Percentiles rank a stretch among this genome's conserved stretches.
Conservation (phyloP, 2,113 vertebrate species). For the Nesoenas mayeri region DNA sequence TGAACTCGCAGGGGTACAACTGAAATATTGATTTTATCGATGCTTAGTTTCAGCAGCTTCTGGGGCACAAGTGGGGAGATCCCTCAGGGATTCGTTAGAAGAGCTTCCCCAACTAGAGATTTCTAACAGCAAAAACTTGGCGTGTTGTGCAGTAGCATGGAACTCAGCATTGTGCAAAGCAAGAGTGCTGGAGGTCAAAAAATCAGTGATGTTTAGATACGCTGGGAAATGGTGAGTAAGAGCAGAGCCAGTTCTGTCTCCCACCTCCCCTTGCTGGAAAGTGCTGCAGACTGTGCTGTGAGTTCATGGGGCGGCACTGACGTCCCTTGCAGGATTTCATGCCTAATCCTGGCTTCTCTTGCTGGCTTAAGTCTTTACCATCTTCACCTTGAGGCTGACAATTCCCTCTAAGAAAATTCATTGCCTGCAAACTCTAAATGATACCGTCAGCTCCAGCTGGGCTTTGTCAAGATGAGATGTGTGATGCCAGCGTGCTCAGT, state of each 20-base stretch:
- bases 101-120: background rate
- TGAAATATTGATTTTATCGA: background rate
- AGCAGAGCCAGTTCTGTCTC: background rate
- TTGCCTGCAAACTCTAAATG: background rate
- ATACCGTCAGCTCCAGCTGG: too few relatives aligned
- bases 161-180: background rate
- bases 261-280: background rate
- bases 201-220: background rate
- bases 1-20: background rate
- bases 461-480: background rate
- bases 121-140: background rate
- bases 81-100: background rate
- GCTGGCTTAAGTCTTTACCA: background rate
- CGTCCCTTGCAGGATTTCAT: background rate
- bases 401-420: background rate
- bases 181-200: background rate
- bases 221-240: background rate
- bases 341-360: background rate
- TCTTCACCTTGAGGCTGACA: background rate
- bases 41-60: background rate
- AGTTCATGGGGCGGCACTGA: background rate
- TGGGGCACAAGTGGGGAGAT: background rate
- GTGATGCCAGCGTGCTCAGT: background rate
- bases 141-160: background rate
- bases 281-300: background rate